These are phyloP conservation scores for Platalea minor DNA, from an alignment of 2,797 vertebrate genomes.

Conservation along the genomic window DNA sequence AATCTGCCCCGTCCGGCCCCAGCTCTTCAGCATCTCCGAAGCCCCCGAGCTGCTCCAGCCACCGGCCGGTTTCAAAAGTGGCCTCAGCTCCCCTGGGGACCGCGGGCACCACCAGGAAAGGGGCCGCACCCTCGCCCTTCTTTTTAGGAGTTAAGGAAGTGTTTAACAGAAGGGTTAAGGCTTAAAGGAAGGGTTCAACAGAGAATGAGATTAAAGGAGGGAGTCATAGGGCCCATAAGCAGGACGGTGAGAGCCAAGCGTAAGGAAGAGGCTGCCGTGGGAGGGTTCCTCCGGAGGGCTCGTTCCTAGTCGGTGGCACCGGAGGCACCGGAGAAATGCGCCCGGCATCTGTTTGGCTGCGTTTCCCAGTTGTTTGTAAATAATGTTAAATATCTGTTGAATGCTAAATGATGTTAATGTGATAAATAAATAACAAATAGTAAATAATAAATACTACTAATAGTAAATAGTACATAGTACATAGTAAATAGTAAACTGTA, in stretches of 20 bases:
- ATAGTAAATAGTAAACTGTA: too few species aligned
- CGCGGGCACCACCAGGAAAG: neutral
- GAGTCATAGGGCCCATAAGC: neutral
- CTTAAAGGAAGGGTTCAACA: neutral
- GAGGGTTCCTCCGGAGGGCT: neutral
- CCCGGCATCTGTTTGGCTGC: neutral
- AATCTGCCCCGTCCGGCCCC: neutral
- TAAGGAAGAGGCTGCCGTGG: neutral
- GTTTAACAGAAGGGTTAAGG: neutral
- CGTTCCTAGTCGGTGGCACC: too few species aligned
- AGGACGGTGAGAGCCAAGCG: neutral
- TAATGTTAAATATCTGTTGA: neutral
- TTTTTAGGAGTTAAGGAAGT: too few species aligned
- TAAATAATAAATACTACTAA: neutral
- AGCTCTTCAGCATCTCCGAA: neutral
- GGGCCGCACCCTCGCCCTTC: accelerated
- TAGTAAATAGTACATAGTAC: too few species aligned
- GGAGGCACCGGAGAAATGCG: neutral
- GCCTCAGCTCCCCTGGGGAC: neutral
- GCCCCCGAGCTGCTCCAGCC: neutral
- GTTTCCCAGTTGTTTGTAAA: neutral
- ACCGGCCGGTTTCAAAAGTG: neutral
- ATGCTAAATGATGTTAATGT: neutral
- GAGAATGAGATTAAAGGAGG: neutral
- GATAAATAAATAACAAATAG: neutral